Evolutionary conservation across 2,113 vertebrate species (phyloP).

Genomic region (Antennarius striatus): DNA sequence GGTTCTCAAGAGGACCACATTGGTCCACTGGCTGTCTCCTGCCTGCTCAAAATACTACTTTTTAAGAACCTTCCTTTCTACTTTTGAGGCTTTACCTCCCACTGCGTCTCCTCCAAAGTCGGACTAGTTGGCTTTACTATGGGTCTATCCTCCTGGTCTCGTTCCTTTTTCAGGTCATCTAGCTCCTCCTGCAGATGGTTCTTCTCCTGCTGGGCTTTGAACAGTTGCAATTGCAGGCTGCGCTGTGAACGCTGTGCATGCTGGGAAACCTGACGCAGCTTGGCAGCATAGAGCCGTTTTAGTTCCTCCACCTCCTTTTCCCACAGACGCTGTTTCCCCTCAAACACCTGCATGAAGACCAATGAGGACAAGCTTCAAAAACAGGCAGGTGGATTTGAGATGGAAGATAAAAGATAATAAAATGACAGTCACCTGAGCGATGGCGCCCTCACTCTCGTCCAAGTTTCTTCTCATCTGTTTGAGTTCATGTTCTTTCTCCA

Average conservation of each 20-base stretch:
- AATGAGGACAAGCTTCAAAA: slow-evolving; percentile 18
- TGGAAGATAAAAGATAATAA: not conserved
- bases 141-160: slow-evolving; percentile 51
- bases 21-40: not conserved
- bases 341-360: slow-evolving; percentile 83
- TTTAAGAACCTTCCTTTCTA: not conserved
- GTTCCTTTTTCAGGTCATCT: slow-evolving; percentile 77
- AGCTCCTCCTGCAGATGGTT: slow-evolving; percentile 89
- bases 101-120: slow-evolving; percentile 90
- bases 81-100: slow-evolving; percentile 83
- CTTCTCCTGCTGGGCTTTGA: slow-evolving; percentile 93
- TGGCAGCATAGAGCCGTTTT: slow-evolving; percentile 89
- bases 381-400: not conserved
- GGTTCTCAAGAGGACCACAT: too few species aligned
- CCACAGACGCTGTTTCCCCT: slow-evolving; percentile 95
- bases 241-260: slow-evolving; percentile 92
- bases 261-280: slow-evolving; percentile 93
- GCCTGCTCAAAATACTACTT: slow-evolving; percentile 1
- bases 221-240: slow-evolving; percentile 91
- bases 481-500: slow-evolving; percentile 90
- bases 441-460: slow-evolving; percentile 88
- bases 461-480: slow-evolving; percentile 92
- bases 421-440: slow-evolving; percentile 85
- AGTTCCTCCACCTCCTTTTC: slow-evolving; percentile 92
- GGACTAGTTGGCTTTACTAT: slow-evolving; percentile 71